Percentiles rank a stretch among this genome's conserved stretches.
phyloP scores from a whole-genome alignment of 2,797 vertebrate genomes.

The Sebastes iracundus region DNA sequence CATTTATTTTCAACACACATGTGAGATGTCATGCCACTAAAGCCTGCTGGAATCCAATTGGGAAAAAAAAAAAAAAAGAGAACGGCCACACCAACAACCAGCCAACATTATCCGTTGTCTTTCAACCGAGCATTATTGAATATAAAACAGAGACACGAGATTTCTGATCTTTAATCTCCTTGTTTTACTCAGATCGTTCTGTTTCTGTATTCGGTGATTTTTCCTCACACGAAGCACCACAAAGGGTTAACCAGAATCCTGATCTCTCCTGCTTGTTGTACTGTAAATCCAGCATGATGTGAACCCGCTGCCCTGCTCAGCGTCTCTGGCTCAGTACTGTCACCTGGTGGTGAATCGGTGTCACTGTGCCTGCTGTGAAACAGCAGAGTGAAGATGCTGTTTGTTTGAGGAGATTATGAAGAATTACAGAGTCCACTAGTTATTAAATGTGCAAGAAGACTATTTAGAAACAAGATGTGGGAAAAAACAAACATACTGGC shows the following conservation, averaged over 20 bases:
- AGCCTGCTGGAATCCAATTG: not conserved
- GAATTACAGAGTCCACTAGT: too few relatives aligned
- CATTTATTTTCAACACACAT: not conserved
- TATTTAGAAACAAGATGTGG: rapidly evolving
- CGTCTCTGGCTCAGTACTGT: slow-evolving; percentile 16
- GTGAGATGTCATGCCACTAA: not conserved
- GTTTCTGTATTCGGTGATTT: not conserved
- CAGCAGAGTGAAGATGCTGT: not conserved
- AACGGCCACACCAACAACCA: not conserved
- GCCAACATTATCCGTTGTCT: not conserved
- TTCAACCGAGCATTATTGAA: not conserved
- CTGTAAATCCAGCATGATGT: slow-evolving; percentile 18
- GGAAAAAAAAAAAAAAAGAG: too few relatives aligned
- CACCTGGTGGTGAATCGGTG: slow-evolving; percentile 8
- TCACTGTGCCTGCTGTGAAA: not conserved
- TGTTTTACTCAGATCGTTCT: not conserved
- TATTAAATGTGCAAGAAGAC: not conserved
- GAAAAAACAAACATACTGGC: not conserved
- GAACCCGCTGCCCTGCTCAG: slow-evolving; percentile 28
- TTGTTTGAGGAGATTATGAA: not conserved
- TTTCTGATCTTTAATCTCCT: not conserved
- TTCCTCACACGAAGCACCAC: not conserved
- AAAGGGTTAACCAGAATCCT: slow-evolving; percentile 47
- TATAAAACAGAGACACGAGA: not conserved
- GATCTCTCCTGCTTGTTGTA: not conserved